Percentiles rank a stretch among this genome's conserved stretches.
These are phyloP conservation scores for Periplaneta americana DNA, from an alignment of 1,140 invertebrate species.

Conservation along the genomic window DNA sequence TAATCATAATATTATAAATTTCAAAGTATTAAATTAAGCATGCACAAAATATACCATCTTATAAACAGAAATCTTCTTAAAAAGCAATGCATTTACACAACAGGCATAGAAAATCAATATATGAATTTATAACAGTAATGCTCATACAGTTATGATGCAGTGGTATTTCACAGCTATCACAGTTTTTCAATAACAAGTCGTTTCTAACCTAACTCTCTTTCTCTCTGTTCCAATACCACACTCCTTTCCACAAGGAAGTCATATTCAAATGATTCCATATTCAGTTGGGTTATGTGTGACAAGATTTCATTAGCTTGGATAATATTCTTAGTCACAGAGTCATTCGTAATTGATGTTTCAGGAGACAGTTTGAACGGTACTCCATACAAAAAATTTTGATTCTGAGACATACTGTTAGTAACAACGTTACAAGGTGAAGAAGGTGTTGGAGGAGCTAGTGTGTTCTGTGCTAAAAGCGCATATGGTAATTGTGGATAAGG, in stretches of 20 bases:
- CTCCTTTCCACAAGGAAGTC: slow-evolving; percentile 36
- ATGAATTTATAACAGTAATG: too few relatives aligned
- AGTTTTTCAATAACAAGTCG: too few relatives aligned
- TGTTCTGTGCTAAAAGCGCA: not conserved
- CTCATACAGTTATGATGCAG: too few relatives aligned
- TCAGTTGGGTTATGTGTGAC: slow-evolving; percentile 32
- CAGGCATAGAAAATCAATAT: too few relatives aligned
- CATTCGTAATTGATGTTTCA: slow-evolving; percentile 26
- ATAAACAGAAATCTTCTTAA: too few relatives aligned
- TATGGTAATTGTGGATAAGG: not conserved
- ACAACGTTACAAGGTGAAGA: too few relatives aligned
- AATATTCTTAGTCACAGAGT: slow-evolving; percentile 33
- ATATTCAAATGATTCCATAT: slow-evolving; percentile 30
- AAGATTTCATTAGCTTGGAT: slow-evolving; percentile 35
- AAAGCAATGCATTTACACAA: too few relatives aligned
- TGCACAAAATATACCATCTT: too few relatives aligned
- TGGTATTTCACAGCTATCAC: too few relatives aligned
- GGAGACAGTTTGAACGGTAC: slow-evolving; percentile 37
- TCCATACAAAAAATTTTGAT: slow-evolving; percentile 26
- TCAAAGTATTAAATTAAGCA: too few relatives aligned
- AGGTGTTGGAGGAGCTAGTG: not conserved
- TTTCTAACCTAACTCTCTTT: slow-evolving; percentile 17
- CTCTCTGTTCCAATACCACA: slow-evolving; percentile 38
- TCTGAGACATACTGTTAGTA: not conserved
- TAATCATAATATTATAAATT: too few relatives aligned